phyloP scores from a whole-genome alignment of 2,797 vertebrate species.

The Micropoecilia bifurca region DNA sequence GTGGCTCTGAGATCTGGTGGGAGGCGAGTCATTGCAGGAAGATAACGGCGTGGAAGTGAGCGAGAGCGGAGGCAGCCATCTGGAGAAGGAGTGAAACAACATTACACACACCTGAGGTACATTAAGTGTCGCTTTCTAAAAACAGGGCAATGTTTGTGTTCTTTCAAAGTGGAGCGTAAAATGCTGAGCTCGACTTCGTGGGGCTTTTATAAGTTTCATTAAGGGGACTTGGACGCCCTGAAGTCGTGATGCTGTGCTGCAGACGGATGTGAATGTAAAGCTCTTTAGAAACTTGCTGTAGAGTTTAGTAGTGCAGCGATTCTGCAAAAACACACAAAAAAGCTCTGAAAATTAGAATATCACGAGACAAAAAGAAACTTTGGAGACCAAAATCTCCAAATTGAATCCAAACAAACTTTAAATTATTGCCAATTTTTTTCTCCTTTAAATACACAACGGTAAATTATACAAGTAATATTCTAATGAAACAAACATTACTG shows the following conservation, averaged over 20 bases:
- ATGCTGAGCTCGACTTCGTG: constrained; percentile 6
- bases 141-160: background rate
- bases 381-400: no score
- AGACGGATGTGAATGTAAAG: background rate
- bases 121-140: constrained; percentile 10
- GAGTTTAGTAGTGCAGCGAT: background rate
- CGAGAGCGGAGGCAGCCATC: constrained; percentile 3
- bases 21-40: constrained; percentile 13
- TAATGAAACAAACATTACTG: no score
- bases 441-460: no score
- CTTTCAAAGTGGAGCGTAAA: constrained; percentile 9
- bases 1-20: constrained; percentile 10
- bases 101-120: constrained; percentile 13
- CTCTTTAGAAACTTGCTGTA: background rate
- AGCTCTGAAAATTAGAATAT: background rate
- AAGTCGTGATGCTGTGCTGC: background rate
- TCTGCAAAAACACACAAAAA: background rate
- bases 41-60: constrained; percentile 17
- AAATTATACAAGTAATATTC: no score
- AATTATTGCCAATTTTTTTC: no score
- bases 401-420: no score
- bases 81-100: constrained; percentile 4
- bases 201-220: constrained; percentile 3
- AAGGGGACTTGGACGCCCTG: constrained; percentile 1
- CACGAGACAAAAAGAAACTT: background rate